Evolutionary conservation across 64 coral and sea anemone species (phyloP).

Genomic region (Stichodactyla helianthus): DNA sequence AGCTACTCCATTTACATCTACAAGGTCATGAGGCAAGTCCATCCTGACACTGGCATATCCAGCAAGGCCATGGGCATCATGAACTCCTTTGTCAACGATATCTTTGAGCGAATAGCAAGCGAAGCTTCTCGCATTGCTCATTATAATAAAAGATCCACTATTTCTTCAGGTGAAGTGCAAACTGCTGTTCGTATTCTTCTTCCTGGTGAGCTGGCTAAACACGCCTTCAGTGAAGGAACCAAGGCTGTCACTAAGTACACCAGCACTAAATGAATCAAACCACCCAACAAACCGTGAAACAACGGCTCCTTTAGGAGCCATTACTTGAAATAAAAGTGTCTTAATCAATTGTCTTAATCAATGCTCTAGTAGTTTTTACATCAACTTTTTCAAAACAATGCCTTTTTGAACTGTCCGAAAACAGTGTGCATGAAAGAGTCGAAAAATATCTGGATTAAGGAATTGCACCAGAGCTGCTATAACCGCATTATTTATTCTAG

Average conservation of each 20-base stretch:
- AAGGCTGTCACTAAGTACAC: slow-evolving; percentile 64
- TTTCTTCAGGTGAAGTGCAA: slow-evolving; percentile 52
- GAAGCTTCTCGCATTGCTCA: slow-evolving; percentile 47
- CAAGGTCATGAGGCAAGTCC: slow-evolving; percentile 56
- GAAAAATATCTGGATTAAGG: too few relatives aligned
- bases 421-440: too few relatives aligned
- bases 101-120: slow-evolving; percentile 49
- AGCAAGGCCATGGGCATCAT: slow-evolving; percentile 61
- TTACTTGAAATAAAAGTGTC: neutral
- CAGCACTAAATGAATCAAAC: slow-evolving; percentile 35
- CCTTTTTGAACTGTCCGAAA: neutral
- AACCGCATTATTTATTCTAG: too few relatives aligned
- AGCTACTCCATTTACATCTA: slow-evolving; percentile 60
- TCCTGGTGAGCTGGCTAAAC: slow-evolving; percentile 55
- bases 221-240: slow-evolving; percentile 56
- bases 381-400: too few relatives aligned
- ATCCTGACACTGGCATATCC: slow-evolving; percentile 60
- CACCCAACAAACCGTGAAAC: neutral
- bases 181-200: slow-evolving; percentile 60
- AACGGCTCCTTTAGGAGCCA: slow-evolving; percentile 32
- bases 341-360: neutral
- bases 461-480: too few relatives aligned
- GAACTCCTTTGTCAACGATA: slow-evolving; percentile 62
- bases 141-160: slow-evolving; percentile 50
- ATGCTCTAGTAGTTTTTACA: too few relatives aligned